These are phyloP conservation scores for Branchipolynoe longqiensis DNA, from an alignment of 2,888 invertebrate species.

Conservation along the genomic window DNA sequence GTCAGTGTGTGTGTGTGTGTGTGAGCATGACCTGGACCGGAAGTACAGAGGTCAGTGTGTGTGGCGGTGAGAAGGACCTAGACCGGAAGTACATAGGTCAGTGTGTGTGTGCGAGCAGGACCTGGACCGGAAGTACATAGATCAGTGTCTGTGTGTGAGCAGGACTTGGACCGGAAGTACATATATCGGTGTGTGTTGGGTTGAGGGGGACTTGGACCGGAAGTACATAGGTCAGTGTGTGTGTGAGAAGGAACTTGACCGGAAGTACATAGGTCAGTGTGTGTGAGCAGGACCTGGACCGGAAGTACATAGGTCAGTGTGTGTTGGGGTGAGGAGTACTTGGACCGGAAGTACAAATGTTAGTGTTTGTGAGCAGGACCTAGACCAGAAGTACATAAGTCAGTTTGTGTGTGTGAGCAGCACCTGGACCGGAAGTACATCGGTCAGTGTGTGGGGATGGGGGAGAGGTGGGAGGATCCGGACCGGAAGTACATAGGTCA, in stretches of 20 bases:
- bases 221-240: too few relatives aligned
- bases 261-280: too few relatives aligned
- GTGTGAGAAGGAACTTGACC: too few relatives aligned
- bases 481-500: conserved; percentile 81
- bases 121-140: too few relatives aligned
- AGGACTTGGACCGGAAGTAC: conserved; percentile 79
- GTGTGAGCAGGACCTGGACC: conserved; percentile 80
- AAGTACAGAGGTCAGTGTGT: too few relatives aligned
- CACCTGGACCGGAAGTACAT: too few relatives aligned
- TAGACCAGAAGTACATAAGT: conserved; percentile 80
- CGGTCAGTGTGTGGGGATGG: conserved; percentile 81
- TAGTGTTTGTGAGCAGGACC: conserved; percentile 81
- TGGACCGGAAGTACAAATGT: too few relatives aligned
- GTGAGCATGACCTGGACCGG: too few relatives aligned
- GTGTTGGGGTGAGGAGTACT: too few relatives aligned
- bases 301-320: conserved; percentile 79
- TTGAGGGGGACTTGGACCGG: too few relatives aligned
- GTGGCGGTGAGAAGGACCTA: conserved; percentile 80
- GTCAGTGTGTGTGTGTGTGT: conserved; percentile 68
- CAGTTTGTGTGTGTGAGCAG: conserved; percentile 60
- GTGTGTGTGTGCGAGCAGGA: too few relatives aligned
- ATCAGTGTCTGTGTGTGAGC: conserved; percentile 81
- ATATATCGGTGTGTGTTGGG: conserved; percentile 79
- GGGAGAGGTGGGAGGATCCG: conserved; percentile 78
- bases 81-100: conserved; percentile 81